phyloP scores from a whole-genome alignment of 2,113 vertebrate genomes.

The Gobius niger region DNA sequence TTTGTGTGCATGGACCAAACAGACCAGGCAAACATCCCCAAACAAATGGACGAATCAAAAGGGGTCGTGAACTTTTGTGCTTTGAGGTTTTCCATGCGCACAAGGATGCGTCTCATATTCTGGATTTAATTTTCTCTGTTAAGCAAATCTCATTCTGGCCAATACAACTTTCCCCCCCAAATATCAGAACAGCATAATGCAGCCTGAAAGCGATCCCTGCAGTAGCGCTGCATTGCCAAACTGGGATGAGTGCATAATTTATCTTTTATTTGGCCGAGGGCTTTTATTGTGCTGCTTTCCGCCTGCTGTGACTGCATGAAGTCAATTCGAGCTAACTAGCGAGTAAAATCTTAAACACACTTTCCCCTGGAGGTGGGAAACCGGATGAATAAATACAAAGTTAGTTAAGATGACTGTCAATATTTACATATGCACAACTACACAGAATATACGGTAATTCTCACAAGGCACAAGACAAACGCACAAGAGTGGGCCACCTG shows the following conservation, averaged over 20 bases:
- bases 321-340: constrained; percentile 48
- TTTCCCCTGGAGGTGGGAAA: constrained; percentile 16
- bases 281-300: constrained; percentile 36
- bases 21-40: background rate
- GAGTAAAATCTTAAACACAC: constrained; percentile 30
- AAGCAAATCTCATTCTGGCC: constrained; percentile 11
- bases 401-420: constrained; percentile 31
- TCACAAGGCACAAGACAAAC: constrained; percentile 59
- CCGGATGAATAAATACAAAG: constrained; percentile 18
- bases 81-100: background rate
- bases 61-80: background rate
- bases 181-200: constrained; percentile 35
- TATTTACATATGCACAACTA: constrained; percentile 33
- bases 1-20: background rate
- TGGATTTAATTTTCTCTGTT: constrained; percentile 12
- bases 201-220: constrained; percentile 31
- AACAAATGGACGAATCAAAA: constrained; percentile 1
- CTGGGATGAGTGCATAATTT: constrained; percentile 53
- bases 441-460: constrained; percentile 32
- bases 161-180: constrained; percentile 12
- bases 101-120: background rate
- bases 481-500: constrained; percentile 66
- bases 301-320: constrained; percentile 49
- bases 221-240: constrained; percentile 18
- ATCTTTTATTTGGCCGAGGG: constrained; percentile 53